Evolutionary conservation across 2,113 vertebrate species (phyloP).

Genomic region (Scortum barcoo): DNA sequence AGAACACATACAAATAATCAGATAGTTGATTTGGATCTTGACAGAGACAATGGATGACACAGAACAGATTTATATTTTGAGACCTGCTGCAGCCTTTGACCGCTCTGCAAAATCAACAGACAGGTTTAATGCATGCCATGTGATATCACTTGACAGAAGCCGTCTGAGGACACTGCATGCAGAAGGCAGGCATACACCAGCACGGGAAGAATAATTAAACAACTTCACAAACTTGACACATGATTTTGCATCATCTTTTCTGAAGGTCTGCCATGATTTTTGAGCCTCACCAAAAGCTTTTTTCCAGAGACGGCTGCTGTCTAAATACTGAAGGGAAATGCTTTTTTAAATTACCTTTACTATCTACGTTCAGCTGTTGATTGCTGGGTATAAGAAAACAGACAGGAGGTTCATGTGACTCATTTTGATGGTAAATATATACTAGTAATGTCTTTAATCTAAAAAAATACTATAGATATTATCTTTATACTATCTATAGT

Average conservation of each 20-base stretch:
- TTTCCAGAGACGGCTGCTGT: neutral
- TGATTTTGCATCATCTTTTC: neutral
- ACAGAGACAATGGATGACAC: neutral
- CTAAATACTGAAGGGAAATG: neutral
- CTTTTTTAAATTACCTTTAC: neutral
- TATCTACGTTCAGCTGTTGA: neutral
- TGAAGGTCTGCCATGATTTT: neutral
- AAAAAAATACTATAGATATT: neutral
- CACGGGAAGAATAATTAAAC: neutral
- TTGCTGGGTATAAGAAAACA: neutral
- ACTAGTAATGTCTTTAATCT: neutral
- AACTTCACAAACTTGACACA: neutral
- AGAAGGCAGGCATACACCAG: neutral
- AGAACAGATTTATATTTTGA: neutral
- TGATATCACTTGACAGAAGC: constrained; percentile 1
- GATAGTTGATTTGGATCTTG: neutral
- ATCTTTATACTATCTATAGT: no score
- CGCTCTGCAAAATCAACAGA: neutral
- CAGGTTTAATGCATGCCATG: neutral
- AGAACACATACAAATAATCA: neutral
- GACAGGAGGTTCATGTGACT: neutral
- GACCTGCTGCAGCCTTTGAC: neutral
- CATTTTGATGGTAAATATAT: neutral
- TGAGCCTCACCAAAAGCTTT: neutral
- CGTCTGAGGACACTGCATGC: neutral